A percentile compares a stretch with the other conserved stretches of the same genome.
Conservation (phyloP, 2,113 vertebrate genomes). For the Scolopax mira region DNA sequence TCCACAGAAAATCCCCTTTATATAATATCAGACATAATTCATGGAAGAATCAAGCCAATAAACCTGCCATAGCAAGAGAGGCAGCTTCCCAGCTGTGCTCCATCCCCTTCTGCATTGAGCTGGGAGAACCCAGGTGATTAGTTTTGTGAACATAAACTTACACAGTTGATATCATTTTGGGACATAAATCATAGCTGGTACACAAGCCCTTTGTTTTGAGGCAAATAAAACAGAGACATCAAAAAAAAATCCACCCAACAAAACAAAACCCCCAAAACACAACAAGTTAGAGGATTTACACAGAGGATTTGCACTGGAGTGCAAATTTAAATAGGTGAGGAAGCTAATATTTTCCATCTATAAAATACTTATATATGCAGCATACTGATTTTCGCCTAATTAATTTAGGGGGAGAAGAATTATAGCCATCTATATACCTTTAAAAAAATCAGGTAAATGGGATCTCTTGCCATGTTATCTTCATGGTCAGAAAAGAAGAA, state of each 20-base stretch:
- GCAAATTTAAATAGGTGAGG: neutral
- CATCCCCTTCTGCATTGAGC: neutral
- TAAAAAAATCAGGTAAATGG: neutral
- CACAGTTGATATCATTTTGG: constrained; percentile 8
- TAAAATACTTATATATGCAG: neutral
- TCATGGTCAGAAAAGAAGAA: neutral
- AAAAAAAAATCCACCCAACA: no score
- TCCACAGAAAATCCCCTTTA: constrained; percentile 50
- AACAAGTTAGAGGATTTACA: constrained; percentile 48
- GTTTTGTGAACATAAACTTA: constrained; percentile 39
- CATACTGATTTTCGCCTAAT: neutral
- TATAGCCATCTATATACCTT: neutral
- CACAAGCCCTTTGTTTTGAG: constrained; percentile 33
- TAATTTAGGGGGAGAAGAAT: neutral
- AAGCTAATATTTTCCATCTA: neutral
- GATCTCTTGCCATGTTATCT: neutral
- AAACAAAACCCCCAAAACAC: neutral
- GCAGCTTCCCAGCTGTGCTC: neutral
- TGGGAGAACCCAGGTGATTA: neutral
- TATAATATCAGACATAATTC: constrained; percentile 50
- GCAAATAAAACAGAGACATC: constrained; percentile 47
- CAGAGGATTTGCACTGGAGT: no score
- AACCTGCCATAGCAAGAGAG: neutral
- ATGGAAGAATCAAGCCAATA: constrained; percentile 51
- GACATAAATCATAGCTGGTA: neutral